phyloP scores from a whole-genome alignment of 2,888 invertebrate genomes.

The Eristalis intricaria region DNA sequence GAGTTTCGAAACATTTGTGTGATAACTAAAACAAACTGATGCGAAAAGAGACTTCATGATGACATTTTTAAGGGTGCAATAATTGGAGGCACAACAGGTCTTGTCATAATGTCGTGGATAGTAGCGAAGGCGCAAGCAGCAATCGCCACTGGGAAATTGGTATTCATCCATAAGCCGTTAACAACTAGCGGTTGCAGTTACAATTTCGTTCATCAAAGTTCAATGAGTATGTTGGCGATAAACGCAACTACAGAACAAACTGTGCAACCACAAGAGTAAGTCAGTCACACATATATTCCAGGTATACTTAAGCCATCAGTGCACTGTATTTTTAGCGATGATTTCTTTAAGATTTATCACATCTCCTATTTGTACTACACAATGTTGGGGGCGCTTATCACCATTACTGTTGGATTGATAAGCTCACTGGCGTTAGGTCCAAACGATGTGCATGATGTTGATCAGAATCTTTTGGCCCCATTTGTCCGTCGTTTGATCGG shows the following conservation, averaged over 20 bases:
- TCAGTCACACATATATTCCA: not conserved
- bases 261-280: constrained; percentile 35
- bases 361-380: constrained; percentile 92
- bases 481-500: constrained; percentile 84
- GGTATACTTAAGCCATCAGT: constrained; percentile 73
- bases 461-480: constrained; percentile 86
- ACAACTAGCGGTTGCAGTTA: constrained; percentile 83
- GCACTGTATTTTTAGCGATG: constrained; percentile 75
- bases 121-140: constrained; percentile 83
- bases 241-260: constrained; percentile 71
- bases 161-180: constrained; percentile 82
- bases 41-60: constrained; percentile 39
- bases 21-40: constrained; percentile 47
- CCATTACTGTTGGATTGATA: constrained; percentile 83
- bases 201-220: constrained; percentile 80
- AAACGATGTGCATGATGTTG: constrained; percentile 83
- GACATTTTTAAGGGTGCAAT: constrained; percentile 82
- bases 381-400: constrained; percentile 83
- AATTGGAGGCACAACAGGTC: constrained; percentile 82
- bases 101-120: constrained; percentile 83
- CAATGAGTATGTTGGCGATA: constrained; percentile 76
- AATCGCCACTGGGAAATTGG: constrained; percentile 82
- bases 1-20: constrained; percentile 66
- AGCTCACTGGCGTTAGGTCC: constrained; percentile 83
- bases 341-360: constrained; percentile 83